Evolutionary conservation across 2,888 invertebrate species (phyloP), one percentile per base, ranked within the genome.

Genomic region (Masnerella sp.): DNA sequence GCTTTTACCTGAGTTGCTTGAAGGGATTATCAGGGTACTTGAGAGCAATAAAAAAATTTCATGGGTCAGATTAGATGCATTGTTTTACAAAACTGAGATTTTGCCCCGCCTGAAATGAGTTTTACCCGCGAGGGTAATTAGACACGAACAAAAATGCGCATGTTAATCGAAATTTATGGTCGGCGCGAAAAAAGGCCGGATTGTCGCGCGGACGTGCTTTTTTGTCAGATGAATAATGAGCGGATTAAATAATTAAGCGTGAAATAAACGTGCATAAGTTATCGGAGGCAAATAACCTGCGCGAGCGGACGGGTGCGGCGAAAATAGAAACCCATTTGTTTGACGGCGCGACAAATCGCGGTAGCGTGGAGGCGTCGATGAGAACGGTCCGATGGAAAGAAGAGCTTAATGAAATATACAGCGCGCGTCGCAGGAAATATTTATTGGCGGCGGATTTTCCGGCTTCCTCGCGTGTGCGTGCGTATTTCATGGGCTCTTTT

Each of bases 381-480:
- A 61, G 67, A 72, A 61, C 54, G 67, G 72, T 65, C 67, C 72
- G 56, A 72, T 72, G 72, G 72, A 72, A 67, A 72, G 72, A 72
- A 72, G 72, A 72, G 72, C 72, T 72, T 72, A 72, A 72, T 65
- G 72, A 72, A 72, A 72, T 72, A 72, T 72, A 72, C 72, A 65
- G 71, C 68, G 14, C 71, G 71, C 64, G 71, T 59, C 65, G 58
- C 52, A 59, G 71, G 71, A 71, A 71, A 71, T 71, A 71, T 64
- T 71, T 71, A 71, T 71, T 52, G 71, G 71, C 58, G 59, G 58
- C 59, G 65, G 59, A 65, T 72, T 72, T 72, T 65, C 72, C 65
- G 72, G 65, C 61, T 72, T 65, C 72, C 56, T 58, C 71, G 58
- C 52, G 59, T 52, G 54, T 52, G 34, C 59, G 56, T 17, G 52